Conservation (phyloP, 1,140 invertebrate genomes). For the Drosophila sechellia region DNA sequence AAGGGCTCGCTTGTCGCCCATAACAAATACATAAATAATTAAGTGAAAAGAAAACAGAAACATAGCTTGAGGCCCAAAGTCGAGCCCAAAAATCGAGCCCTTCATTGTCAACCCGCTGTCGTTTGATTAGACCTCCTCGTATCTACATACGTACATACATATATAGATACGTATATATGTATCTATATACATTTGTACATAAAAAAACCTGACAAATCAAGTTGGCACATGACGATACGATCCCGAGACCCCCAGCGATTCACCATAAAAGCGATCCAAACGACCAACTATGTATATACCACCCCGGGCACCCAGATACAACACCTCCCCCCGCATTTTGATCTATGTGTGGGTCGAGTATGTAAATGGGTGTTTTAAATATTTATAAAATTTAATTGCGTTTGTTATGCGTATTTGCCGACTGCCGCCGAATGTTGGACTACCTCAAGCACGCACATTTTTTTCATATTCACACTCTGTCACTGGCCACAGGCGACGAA, state of each 20-base stretch:
- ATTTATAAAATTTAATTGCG: conserved; percentile 81
- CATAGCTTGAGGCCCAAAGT: neutral
- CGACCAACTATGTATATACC: neutral
- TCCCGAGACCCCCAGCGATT: conserved; percentile 13
- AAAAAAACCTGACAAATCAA: conserved; percentile 62
- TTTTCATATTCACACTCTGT: conserved; percentile 70
- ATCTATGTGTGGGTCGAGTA: conserved; percentile 48
- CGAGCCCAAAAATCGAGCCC: conserved; percentile 12
- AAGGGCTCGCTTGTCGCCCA: conserved; percentile 26
- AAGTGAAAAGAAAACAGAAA: conserved; percentile 21
- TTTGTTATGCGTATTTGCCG: conserved; percentile 69
- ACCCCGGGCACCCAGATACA: conserved; percentile 13
- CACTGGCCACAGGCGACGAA: conserved; percentile 28
- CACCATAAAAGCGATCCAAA: neutral
- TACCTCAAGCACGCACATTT: conserved; percentile 73
- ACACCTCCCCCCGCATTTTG: neutral
- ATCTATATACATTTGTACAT: too few relatives aligned
- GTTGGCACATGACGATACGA: conserved; percentile 45
- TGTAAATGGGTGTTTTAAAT: conserved; percentile 76
- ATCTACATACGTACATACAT: neutral
- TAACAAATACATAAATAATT: conserved; percentile 71
- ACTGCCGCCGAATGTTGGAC: conserved; percentile 26
- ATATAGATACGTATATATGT: too few relatives aligned
- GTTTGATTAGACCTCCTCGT: conserved; percentile 11
- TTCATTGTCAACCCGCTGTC: conserved; percentile 37